Base-by-base conservation (phyloP, 2,888 invertebrate genomes). In the Harpagoxenus sublaevis region DNA sequence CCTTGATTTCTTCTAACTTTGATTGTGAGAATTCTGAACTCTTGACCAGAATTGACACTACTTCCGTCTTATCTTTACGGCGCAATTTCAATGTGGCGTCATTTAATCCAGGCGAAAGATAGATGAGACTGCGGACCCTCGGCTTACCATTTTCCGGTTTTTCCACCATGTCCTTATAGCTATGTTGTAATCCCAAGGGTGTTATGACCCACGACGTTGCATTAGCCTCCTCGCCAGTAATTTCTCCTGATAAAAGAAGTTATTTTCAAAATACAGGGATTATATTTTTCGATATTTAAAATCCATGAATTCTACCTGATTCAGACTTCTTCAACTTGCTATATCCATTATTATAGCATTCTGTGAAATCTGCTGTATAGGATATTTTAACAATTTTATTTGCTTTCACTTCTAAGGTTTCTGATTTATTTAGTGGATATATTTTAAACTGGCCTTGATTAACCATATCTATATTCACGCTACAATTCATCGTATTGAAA, bases 401-500 rank as follows among this genome's bases (percentile, higher is more conserved):
- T 2, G 86, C 85, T 5, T 62, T 1, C 4, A 93, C 84, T 48
- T 92, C 71, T 45, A 63, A 89, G 10, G 48, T 1, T 48, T 93
- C 85, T 15, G 83, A 83, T 89, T 93, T 89, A 2, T 74, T 87
- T 28, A 94, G 57, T 9, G 86, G 73, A 2, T 88, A 23, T 9
- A 95, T 45, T 0, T 5, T 18, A 0, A 94, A 51, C 0, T 57
- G 81, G 8, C 10, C 9, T 3, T 23, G 31, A 2, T n/a, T 2
- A 23, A 3, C 5, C 4, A 42, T 28, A 15, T 48, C 3, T 62
- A 94, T 71, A 0, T 63, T 8, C 2, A 94, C 84, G 0, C 45
- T 31, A 53, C 95, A 95, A 60, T 92, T 65, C 12, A 94, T 57
- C 0, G 94, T 92, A 84, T 98, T 98, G 94, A 97, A 98, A 6